Base-by-base conservation (phyloP, 2,888 invertebrate genomes). In the Melieria omissa region DNA sequence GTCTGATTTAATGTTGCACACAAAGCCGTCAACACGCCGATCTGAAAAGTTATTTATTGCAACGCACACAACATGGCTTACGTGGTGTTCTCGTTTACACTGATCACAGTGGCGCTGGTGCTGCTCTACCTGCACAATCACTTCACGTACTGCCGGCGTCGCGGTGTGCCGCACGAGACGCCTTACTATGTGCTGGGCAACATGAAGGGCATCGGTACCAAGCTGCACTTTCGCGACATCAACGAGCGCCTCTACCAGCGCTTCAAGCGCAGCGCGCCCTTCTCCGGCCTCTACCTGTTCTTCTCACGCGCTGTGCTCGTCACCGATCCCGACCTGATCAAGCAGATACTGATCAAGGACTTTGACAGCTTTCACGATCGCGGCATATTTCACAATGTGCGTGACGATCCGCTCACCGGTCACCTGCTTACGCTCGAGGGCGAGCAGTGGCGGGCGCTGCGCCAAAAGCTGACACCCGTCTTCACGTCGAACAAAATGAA, bases 401-500 rank as follows among this genome's bases (percentile, higher is more conserved):
- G 79, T 4, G 80, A 81, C 29, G 86, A 87, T 76, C 88, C 88
- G 0, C 54, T 88, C 4, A 77, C 82, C 0, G 85, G 76, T 0
- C 82, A 86, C 75, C 74, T 88, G 4, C 78, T 86, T 7, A 75
- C 78, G 29, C 63, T 86, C 46, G 84, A 84, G 4, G 88, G 87
- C 3, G 79, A 83, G 1, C 82, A 86, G 60, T 89, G 89, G 89
- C 88, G 86, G 60, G 80, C 80, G 45, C 75, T 88, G 44, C 81
- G 89, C 5, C 77, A 81, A 0, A 87, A 88, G 55, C 71, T 89
- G 54, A 86, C 88, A 0, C 88, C 88, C 0, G 86, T 88, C 0
- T 89, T 89, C 67, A 88, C 88, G 3, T 86, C 88, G 0, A 88
- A 88, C 7, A 89, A 88, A 77, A 87, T 89, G 82, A 88, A 87